These are phyloP conservation scores for Polydrusus pterygomalis DNA, from an alignment of 2,888 invertebrate species.

Conservation along the genomic window DNA sequence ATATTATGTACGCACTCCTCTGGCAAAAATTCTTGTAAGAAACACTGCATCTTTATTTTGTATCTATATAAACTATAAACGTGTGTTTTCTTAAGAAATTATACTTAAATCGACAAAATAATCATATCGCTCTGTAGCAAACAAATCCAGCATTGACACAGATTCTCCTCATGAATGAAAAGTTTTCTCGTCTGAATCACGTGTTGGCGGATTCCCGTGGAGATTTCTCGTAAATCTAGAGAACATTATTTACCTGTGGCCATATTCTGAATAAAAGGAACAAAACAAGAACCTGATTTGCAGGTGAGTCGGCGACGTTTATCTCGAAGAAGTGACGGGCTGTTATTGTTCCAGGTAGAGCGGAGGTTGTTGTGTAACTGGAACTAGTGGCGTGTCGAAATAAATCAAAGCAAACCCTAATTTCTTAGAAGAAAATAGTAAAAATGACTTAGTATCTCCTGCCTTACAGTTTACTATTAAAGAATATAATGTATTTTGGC, in stretches of 20 bases:
- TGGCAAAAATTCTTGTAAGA: too few species aligned
- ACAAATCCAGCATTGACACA: conserved; percentile 25
- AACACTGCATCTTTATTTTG: too few species aligned
- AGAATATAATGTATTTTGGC: too few species aligned
- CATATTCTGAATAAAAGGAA: conserved; percentile 34
- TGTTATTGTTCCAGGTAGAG: conserved; percentile 43
- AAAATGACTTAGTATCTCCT: too few species aligned
- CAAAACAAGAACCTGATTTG: conserved; percentile 50
- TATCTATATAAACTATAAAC: too few species aligned
- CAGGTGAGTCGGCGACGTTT: conserved; percentile 40
- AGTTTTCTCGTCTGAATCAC: conserved; percentile 29
- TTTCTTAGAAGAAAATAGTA: too few species aligned
- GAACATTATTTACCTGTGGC: conserved; percentile 31
- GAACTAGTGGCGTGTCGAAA: conserved; percentile 27
- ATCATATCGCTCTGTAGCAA: too few species aligned
- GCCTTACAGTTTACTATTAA: too few species aligned
- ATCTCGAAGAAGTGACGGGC: conserved; percentile 40
- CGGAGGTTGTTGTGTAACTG: conserved; percentile 44
- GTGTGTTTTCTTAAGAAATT: too few species aligned
- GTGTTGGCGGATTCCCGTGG: conserved; percentile 26
- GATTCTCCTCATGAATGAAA: conserved; percentile 36
- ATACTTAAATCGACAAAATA: too few species aligned
- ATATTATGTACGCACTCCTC: too few species aligned
- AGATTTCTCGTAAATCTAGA: conserved; percentile 30
- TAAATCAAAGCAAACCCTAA: too few species aligned